These are phyloP conservation scores for Dipodomys ordii DNA, from an alignment of 2,113 vertebrate species.

Conservation along the genomic window DNA sequence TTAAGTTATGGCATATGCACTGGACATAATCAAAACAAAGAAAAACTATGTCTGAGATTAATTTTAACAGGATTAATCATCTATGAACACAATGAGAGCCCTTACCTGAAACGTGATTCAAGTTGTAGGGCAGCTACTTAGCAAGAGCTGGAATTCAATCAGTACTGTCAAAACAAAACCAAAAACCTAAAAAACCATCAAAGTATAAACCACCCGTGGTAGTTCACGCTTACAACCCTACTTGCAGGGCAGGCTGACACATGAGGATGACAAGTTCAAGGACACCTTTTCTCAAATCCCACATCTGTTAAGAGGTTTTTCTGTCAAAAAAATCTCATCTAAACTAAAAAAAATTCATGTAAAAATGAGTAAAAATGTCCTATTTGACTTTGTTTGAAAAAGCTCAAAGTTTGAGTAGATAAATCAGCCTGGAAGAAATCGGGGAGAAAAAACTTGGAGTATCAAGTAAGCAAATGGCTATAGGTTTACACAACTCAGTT, in stretches of 20 bases:
- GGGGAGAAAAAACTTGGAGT: background rate
- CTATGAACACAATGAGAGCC: no score
- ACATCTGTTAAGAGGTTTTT: background rate
- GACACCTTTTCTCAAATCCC: no score
- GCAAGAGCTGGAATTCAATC: no score
- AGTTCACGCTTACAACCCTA: background rate
- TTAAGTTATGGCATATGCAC: no score
- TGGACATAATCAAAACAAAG: no score
- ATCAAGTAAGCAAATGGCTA: background rate
- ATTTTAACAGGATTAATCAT: no score
- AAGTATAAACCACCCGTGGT: background rate
- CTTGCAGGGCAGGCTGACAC: background rate
- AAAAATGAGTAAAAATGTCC: background rate
- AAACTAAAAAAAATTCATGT: constrained; percentile 8
- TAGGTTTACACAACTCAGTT: background rate
- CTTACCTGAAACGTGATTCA: no score
- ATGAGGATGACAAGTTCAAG: background rate
- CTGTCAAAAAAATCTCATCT: background rate
- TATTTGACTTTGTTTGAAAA: background rate
- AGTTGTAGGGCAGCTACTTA: no score
- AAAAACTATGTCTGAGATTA: no score
- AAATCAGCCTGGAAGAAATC: background rate
- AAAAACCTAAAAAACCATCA: background rate
- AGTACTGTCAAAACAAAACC: no score
- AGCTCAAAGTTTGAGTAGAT: background rate